Base-by-base conservation (phyloP, 2,888 invertebrate species). In the Catocala fraxini region DNA sequence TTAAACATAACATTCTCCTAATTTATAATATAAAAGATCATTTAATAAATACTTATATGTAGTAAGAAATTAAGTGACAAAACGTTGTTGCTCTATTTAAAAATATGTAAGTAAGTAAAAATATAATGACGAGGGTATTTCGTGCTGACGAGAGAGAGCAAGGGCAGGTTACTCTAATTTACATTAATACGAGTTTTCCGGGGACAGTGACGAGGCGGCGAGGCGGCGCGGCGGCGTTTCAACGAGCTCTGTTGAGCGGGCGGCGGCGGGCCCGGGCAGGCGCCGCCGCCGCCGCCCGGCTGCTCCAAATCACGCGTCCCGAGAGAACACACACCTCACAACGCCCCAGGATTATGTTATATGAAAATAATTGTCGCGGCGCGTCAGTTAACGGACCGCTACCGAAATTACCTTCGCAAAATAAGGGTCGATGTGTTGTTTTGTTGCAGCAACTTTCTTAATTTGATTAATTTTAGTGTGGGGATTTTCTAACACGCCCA, bases 291-390 rank as follows among this genome's bases (percentile, higher is more conserved):
- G 65, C 52, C 70, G 68, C 71, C 76, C 63, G 65, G 70, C 71
- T 79, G 77, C 80, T 82, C 83, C 83, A 85, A 88, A 90, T 90
- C 89, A 90, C 85, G 83, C 80, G 82, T 87, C 90, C 89, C 88
- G 63, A 63, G 88, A 81, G 90, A 82, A 75, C 84, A 79, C 80
- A 83, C 86, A 88, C 85, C 86, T 87, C 86, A 83, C 85, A 81
- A 84, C 87, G 83, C 85, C 85, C 85, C 86, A 79, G 89, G 87
- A 89, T 91, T 90, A 90, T 89, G 88, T 89, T 91, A 89, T 91
- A 90, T 87, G 87, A 85, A 89, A 90, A 90, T 92, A 92, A 92
- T 91, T 90, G 91, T 90, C 87, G 86, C 85, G 69, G 73, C 81
- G 87, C 83, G 85, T 80, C 85, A 83, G 83, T 82, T 83, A 80